A percentile compares a stretch with the other conserved stretches of the same genome.
Evolutionary conservation across 1,140 invertebrate species (phyloP).

Genomic region (Ridgeia piscesae): DNA sequence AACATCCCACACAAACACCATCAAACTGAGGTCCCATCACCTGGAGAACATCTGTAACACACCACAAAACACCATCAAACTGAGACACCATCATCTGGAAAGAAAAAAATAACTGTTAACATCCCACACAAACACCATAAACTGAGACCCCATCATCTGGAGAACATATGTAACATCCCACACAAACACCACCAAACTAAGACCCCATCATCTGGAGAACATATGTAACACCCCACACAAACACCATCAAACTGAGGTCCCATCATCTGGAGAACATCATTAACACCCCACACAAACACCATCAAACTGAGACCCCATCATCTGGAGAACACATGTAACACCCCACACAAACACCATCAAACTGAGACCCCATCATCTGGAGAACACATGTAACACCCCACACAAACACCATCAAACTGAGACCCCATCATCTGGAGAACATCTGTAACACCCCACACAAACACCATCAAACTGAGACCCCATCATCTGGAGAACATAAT

Average conservation of each 20-base stretch:
- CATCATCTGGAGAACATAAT: not conserved
- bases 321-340: not conserved
- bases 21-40: not conserved
- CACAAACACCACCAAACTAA: not conserved
- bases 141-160: not conserved
- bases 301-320: not conserved
- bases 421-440: not conserved
- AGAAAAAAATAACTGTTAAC: not conserved
- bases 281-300: not conserved
- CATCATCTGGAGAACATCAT: not conserved
- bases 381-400: not conserved
- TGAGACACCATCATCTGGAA: not conserved
- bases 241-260: not conserved
- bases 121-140: not conserved
- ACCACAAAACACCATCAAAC: not conserved
- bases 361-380: not conserved
- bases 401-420: not conserved
- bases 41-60: not conserved
- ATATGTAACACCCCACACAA: not conserved
- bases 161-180: not conserved
- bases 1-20: not conserved
- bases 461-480: not conserved
- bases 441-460: not conserved
- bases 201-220: not conserved
- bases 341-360: not conserved